Conservation (phyloP, 2,113 vertebrate genomes). For the Triplophysa rosa region DNA sequence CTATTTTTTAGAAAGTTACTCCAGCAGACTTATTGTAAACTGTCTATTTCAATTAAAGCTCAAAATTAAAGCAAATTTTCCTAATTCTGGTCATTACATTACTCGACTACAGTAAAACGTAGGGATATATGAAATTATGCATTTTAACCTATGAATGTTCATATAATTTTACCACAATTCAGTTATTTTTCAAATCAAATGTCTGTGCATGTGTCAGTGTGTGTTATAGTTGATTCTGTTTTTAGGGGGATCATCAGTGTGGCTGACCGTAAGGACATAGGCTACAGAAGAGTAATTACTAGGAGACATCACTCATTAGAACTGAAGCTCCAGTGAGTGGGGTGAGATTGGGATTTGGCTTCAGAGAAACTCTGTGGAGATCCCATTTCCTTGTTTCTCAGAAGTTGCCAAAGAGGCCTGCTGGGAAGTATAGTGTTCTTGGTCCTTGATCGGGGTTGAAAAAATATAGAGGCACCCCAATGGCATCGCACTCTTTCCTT, state of each 20-base stretch:
- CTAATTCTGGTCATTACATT: too few relatives aligned
- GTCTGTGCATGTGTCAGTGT: neutral
- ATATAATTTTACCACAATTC: neutral
- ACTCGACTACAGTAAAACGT: too few relatives aligned
- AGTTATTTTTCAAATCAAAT: neutral
- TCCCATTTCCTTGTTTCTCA: constrained; percentile 57
- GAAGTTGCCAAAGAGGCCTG: constrained; percentile 53
- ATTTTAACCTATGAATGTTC: too few relatives aligned
- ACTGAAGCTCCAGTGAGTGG: constrained; percentile 19
- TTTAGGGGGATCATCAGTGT: neutral
- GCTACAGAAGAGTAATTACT: constrained; percentile 14
- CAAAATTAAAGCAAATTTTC: neutral
- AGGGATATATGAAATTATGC: too few relatives aligned
- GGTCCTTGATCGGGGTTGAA: constrained; percentile 43
- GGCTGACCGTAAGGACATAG: neutral
- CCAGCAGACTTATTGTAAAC: neutral
- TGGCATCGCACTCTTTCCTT: constrained; percentile 22
- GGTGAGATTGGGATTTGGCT: constrained; percentile 49
- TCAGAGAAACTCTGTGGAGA: constrained; percentile 51
- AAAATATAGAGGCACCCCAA: constrained; percentile 32
- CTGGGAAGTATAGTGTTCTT: constrained; percentile 48
- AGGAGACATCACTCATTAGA: constrained; percentile 12
- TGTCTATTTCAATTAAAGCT: neutral
- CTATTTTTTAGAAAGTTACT: constrained; percentile 14
- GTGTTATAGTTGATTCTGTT: neutral